These are phyloP conservation scores for Bovichtus variegatus DNA, from an alignment of 2,797 vertebrate genomes.

Conservation along the genomic window DNA sequence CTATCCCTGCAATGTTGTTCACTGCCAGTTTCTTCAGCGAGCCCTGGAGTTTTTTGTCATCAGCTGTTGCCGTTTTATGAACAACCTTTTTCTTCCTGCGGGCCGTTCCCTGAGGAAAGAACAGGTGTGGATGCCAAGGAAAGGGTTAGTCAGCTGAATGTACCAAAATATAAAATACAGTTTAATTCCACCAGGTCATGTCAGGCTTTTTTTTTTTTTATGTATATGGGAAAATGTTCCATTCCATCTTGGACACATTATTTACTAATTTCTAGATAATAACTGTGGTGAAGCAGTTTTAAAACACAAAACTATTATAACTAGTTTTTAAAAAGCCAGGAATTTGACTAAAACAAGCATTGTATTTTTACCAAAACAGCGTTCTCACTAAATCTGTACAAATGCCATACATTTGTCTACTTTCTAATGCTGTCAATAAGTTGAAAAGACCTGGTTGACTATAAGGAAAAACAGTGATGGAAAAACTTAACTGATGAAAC, in stretches of 20 bases:
- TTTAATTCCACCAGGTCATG: neutral
- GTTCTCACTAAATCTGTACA: neutral
- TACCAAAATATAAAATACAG: slow-evolving; percentile 15
- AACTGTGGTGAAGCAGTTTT: neutral
- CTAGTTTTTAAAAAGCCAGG: neutral
- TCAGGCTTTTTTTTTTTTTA: neutral
- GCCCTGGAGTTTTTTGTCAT: slow-evolving; percentile 98
- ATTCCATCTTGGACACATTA: neutral
- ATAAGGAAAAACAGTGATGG: neutral
- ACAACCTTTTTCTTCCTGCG: slow-evolving; percentile 99
- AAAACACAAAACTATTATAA: neutral
- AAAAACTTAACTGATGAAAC: neutral
- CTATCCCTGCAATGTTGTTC: slow-evolving; percentile 98
- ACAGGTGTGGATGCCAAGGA: slow-evolving; percentile 32
- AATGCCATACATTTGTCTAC: neutral
- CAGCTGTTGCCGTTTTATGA: slow-evolving; percentile 97
- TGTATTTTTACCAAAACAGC: neutral
- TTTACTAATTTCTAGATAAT: neutral
- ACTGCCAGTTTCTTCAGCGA: slow-evolving; percentile 98
- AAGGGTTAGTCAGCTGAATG: slow-evolving; percentile 1
- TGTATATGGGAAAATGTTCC: neutral
- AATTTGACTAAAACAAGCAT: neutral
- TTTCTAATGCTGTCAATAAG: neutral
- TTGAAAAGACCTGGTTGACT: neutral
- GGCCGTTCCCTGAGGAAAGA: slow-evolving; percentile 90